Evolutionary conservation across 1,140 invertebrate genomes (phyloP).

Genomic region (Cydia fagiglandana): DNA sequence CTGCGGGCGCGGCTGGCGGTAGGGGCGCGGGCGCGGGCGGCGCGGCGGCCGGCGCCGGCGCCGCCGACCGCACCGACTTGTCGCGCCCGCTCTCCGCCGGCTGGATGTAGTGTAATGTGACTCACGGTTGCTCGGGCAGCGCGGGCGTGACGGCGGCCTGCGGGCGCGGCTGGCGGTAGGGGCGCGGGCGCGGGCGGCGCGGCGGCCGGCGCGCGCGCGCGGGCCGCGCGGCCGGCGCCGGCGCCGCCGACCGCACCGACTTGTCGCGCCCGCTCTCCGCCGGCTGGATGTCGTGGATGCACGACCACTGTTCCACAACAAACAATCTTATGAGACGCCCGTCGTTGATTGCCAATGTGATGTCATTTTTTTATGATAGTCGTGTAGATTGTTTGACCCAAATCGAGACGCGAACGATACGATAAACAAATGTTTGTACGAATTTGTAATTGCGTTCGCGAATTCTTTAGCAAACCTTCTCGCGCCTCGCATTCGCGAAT

Average conservation of each 20-base stretch:
- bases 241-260: conserved; percentile 57
- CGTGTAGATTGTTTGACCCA: too few relatives aligned
- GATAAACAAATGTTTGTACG: too few relatives aligned
- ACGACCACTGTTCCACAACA: conserved; percentile 87
- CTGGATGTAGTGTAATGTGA: neutral
- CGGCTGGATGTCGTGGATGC: conserved; percentile 94
- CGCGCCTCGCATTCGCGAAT: too few relatives aligned
- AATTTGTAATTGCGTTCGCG: too few relatives aligned
- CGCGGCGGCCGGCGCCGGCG: too few relatives aligned
- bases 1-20: conserved; percentile 24
- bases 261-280: conserved; percentile 70
- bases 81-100: too few relatives aligned
- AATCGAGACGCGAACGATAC: too few relatives aligned
- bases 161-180: conserved; percentile 28
- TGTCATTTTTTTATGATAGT: too few relatives aligned
- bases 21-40: conserved; percentile 19
- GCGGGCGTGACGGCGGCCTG: conserved; percentile 35
- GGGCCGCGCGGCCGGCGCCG: conserved; percentile 39
- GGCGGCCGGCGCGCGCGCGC: conserved; percentile 37
- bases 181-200: conserved; percentile 25
- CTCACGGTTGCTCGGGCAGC: conserved; percentile 26
- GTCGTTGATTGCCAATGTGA: too few relatives aligned
- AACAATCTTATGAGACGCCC: conserved; percentile 24
- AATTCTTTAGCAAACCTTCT: too few relatives aligned
- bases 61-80: too few relatives aligned